Conservation (phyloP, 1,140 invertebrate genomes). For the Drosophila murphyi region DNA sequence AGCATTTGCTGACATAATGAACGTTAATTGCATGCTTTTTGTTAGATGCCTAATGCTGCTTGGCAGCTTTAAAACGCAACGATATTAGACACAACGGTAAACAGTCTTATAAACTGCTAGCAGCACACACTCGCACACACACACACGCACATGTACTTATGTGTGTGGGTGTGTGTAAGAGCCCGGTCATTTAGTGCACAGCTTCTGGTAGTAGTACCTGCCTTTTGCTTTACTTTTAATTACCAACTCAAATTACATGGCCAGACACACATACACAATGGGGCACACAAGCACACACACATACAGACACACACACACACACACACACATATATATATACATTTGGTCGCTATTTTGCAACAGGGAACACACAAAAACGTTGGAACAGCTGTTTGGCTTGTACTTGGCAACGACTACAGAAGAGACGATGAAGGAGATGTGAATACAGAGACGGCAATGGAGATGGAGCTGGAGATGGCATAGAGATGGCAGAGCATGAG, state of each 20-base stretch:
- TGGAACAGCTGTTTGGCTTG: slow-evolving; percentile 76
- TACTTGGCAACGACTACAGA: slow-evolving; percentile 49
- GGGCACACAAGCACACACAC: slow-evolving; percentile 15
- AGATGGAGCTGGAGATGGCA: slow-evolving; percentile 6
- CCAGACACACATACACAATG: slow-evolving; percentile 43
- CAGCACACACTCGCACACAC: neutral
- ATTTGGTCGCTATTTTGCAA: slow-evolving; percentile 33
- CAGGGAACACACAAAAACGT: slow-evolving; percentile 43
- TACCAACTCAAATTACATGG: slow-evolving; percentile 76
- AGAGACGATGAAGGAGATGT: slow-evolving; percentile 15
- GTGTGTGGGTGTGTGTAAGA: slow-evolving; percentile 16
- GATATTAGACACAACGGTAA: slow-evolving; percentile 22
- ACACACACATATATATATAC: neutral
- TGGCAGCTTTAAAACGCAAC: slow-evolving; percentile 6
- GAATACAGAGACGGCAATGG: neutral
- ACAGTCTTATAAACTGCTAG: slow-evolving; percentile 27
- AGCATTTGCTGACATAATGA: neutral
- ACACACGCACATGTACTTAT: slow-evolving; percentile 3
- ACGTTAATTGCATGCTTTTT: slow-evolving; percentile 11
- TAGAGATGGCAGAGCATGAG: slow-evolving; percentile 8
- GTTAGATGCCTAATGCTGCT: slow-evolving; percentile 15
- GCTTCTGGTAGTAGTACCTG: slow-evolving; percentile 44
- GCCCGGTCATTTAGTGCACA: slow-evolving; percentile 63
- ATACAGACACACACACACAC: neutral
- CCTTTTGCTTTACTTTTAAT: slow-evolving; percentile 80